phyloP scores from a whole-genome alignment of 2,888 invertebrate species.

The Microctonus brassicae region DNA sequence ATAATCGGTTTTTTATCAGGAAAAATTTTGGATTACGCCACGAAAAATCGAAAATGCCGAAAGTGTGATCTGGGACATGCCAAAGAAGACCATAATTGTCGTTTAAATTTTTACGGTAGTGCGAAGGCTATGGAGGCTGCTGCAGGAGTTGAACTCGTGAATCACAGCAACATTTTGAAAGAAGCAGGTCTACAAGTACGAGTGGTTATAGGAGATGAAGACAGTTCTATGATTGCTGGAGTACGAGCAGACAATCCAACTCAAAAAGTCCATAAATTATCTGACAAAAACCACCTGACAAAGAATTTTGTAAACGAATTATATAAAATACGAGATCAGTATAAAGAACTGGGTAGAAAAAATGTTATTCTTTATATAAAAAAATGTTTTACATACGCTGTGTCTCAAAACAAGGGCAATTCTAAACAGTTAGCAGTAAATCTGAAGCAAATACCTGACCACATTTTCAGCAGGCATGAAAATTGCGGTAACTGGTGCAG shows the following conservation, averaged over 20 bases:
- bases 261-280: not conserved
- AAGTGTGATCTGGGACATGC: conserved; percentile 28
- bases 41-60: conserved; percentile 34
- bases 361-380: not conserved
- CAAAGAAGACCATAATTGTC: conserved; percentile 40
- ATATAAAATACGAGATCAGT: conserved; percentile 1
- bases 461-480: not conserved
- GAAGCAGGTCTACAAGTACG: conserved; percentile 29
- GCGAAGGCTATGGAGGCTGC: conserved; percentile 42
- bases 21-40: conserved; percentile 34
- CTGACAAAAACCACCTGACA: conserved; percentile 2
- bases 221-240: conserved; percentile 30
- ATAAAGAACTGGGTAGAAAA: conserved; percentile 6
- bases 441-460: conserved; percentile 26
- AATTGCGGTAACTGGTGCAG: not conserved
- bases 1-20: too few relatives aligned
- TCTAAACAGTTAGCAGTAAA: conserved; percentile 9
- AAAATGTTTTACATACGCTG: conserved; percentile 22
- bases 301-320: conserved; percentile 7
- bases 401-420: conserved; percentile 11
- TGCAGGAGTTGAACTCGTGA: conserved; percentile 25
- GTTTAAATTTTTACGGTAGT: conserved; percentile 38
- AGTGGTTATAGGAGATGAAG: conserved; percentile 33
- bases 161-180: conserved; percentile 29
- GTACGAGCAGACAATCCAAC: conserved; percentile 15